These are phyloP conservation scores for Phenganax subtilis DNA, from an alignment of 92 coral and sea anemone genomes.

Conservation along the genomic window DNA sequence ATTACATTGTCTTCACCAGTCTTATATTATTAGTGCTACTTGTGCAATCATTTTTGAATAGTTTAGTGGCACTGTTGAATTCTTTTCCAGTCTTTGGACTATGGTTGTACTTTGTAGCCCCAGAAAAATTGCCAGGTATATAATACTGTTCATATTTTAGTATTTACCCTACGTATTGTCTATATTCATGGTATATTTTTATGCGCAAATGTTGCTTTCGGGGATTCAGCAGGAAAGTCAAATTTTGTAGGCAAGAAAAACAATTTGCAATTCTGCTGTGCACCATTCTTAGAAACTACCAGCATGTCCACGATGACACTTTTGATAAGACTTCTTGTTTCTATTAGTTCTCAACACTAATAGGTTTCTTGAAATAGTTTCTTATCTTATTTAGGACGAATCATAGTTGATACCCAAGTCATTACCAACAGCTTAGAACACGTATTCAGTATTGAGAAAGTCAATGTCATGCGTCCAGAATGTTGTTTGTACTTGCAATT, in stretches of 20 bases:
- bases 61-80: constrained; percentile 50
- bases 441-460: not conserved
- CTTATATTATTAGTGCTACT: constrained; percentile 65
- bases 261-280: too few relatives aligned
- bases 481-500: constrained; percentile 1
- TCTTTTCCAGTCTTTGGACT: constrained; percentile 65
- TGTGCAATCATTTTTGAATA: constrained; percentile 53
- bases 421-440: not conserved
- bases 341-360: not conserved
- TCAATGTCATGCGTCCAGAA: constrained; percentile 1
- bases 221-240: too few relatives aligned
- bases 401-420: not conserved
- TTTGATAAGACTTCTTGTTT: not conserved
- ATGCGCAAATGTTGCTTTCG: too few relatives aligned
- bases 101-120: constrained; percentile 46
- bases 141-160: not conserved
- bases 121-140: constrained; percentile 75
- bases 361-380: not conserved
- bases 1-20: constrained; percentile 73
- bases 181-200: too few relatives aligned
- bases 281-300: too few relatives aligned
- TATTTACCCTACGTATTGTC: not conserved
- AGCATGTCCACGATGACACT: too few relatives aligned
- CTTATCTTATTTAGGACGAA: constrained; percentile 10
- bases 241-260: too few relatives aligned